A percentile compares a stretch with the other conserved stretches of the same genome.
Evolutionary conservation across 2,797 vertebrate genomes (phyloP).

Genomic region (Hylomyscus alleni): DNA sequence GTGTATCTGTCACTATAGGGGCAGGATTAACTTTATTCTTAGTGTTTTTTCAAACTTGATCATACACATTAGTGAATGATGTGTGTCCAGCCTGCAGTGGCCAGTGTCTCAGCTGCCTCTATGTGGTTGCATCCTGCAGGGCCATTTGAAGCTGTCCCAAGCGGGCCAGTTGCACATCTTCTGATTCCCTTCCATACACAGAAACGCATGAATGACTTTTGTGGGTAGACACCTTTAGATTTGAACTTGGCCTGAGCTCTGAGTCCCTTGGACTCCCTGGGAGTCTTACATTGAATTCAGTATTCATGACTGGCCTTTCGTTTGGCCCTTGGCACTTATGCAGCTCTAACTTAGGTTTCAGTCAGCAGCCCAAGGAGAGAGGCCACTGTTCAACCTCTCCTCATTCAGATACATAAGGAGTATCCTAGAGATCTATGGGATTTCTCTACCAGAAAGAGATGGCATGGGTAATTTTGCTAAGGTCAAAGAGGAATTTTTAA

Average conservation of each 20-base stretch:
- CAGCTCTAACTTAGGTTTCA: not conserved
- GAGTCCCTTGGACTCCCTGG: not conserved
- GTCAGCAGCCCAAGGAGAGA: not conserved
- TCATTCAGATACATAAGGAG: constrained; percentile 9
- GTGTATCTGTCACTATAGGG: not conserved
- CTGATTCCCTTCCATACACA: not conserved
- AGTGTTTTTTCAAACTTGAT: not conserved
- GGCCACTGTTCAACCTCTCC: not conserved
- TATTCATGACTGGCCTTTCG: not conserved
- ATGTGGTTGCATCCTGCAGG: not conserved
- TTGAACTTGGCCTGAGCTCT: not conserved
- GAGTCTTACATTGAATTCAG: not conserved
- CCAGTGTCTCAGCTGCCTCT: not conserved
- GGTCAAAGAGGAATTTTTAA: not conserved
- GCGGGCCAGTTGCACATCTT: not conserved
- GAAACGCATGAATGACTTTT: constrained; percentile 23
- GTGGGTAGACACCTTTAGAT: not conserved
- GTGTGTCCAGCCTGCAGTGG: not conserved
- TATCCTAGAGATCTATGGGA: not conserved
- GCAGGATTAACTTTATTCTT: not conserved
- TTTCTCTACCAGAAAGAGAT: constrained; percentile 5
- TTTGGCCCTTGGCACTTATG: not conserved
- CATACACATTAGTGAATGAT: constrained; percentile 22
- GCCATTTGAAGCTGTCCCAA: not conserved
- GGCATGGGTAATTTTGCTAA: not conserved